Evolutionary conservation across 2,888 invertebrate species (phyloP).

Genomic region (Cheilosia grossa): DNA sequence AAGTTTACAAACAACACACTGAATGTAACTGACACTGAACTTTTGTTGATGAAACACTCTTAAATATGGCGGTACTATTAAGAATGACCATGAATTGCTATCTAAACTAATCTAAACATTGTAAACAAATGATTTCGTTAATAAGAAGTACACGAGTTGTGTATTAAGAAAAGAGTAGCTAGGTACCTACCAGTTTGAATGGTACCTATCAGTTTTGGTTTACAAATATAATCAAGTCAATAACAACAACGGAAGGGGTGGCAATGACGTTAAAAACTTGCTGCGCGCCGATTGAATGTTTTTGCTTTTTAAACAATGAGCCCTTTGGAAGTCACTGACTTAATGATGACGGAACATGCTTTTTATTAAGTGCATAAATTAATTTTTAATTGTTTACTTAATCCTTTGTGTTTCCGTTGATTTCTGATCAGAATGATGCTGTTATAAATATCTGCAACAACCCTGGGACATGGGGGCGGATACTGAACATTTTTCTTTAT

Average conservation of each 20-base stretch:
- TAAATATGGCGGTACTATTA: neutral
- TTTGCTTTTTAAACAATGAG: neutral
- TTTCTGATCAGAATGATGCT: no score
- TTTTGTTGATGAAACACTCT: slow-evolving; percentile 7
- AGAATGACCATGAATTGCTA: neutral
- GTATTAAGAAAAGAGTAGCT: neutral
- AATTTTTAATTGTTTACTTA: neutral
- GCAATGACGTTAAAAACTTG: slow-evolving; percentile 3
- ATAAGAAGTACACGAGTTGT: neutral
- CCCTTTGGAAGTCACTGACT: neutral
- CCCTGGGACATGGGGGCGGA: slow-evolving; percentile 1
- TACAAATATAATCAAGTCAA: neutral
- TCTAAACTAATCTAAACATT: no score
- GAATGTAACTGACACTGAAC: neutral
- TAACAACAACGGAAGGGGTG: neutral
- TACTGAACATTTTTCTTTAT: slow-evolving; percentile 1
- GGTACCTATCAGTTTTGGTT: neutral
- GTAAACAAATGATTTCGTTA: neutral
- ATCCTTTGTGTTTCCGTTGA: no score
- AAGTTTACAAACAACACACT: slow-evolving; percentile 39
- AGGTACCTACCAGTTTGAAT: neutral
- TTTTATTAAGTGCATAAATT: neutral
- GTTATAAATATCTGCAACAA: neutral
- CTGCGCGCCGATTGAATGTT: slow-evolving; percentile 10
- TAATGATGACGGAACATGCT: neutral